These are phyloP conservation scores for Sebastes melanostomus DNA, from an alignment of 2,797 vertebrate species.

Conservation along the genomic window DNA sequence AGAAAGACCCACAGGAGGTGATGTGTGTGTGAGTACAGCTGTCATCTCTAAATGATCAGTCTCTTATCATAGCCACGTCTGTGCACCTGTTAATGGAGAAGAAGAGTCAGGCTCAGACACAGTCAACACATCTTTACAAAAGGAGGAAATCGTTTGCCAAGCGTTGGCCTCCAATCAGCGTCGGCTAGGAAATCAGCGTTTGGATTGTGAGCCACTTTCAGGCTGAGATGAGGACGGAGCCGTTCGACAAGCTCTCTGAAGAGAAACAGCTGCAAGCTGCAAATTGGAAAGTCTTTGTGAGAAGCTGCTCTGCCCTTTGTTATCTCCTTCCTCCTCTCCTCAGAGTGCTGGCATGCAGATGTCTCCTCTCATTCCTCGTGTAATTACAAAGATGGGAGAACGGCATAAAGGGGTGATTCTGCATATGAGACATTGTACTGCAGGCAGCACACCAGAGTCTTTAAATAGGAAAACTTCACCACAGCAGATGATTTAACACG, in stretches of 20 bases:
- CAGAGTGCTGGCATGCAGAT: slow-evolving; percentile 65
- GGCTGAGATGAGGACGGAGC: slow-evolving; percentile 36
- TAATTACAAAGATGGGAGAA: slow-evolving; percentile 66
- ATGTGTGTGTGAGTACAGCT: background rate
- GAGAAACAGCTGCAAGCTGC: slow-evolving; percentile 73
- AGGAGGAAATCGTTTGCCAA: slow-evolving; percentile 33
- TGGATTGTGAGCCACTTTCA: slow-evolving; percentile 44
- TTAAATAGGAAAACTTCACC: slow-evolving; percentile 46
- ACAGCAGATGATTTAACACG: slow-evolving; percentile 31
- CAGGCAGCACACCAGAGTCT: slow-evolving; percentile 17
- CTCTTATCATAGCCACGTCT: slow-evolving; percentile 1
- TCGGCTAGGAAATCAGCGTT: slow-evolving; percentile 28
- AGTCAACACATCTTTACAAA: slow-evolving; percentile 31
- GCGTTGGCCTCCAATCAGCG: slow-evolving; percentile 33
- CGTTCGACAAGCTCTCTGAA: slow-evolving; percentile 45
- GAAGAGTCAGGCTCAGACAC: slow-evolving; percentile 6
- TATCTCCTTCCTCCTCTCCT: slow-evolving; percentile 64
- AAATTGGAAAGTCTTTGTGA: slow-evolving; percentile 69
- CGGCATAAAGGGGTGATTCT: slow-evolving; percentile 43
- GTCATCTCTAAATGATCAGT: background rate
- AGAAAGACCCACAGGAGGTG: background rate
- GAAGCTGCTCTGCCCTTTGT: slow-evolving; percentile 63
- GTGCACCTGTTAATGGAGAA: slow-evolving; percentile 32
- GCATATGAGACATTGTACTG: slow-evolving; percentile 31
- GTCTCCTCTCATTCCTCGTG: slow-evolving; percentile 66